A percentile compares a stretch with the other conserved stretches of the same genome.
Conservation (phyloP, 2,888 invertebrate genomes). For the Drosophila quinaria region DNA sequence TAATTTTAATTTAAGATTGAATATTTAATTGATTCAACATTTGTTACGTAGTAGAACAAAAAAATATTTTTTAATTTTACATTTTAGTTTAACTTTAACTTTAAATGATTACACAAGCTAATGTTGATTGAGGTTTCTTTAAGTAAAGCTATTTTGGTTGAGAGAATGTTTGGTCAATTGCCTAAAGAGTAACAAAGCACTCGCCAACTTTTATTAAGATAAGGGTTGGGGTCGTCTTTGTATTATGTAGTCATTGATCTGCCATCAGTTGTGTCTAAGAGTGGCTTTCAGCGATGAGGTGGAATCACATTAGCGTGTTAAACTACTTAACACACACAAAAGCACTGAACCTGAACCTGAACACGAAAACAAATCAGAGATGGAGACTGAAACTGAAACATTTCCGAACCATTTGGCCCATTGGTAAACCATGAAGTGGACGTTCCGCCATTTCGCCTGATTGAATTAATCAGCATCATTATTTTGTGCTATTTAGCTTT, state of each 20-base stretch:
- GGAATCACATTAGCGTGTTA: slow-evolving; percentile 73
- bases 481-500: slow-evolving; percentile 71
- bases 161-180: slow-evolving; percentile 13
- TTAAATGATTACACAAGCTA: too few species aligned
- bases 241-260: slow-evolving; percentile 47
- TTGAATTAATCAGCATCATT: slow-evolving; percentile 81
- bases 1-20: too few species aligned
- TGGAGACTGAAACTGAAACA: slow-evolving; percentile 8
- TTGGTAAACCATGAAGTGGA: slow-evolving; percentile 17
- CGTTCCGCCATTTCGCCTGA: slow-evolving; percentile 61
- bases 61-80: too few species aligned
- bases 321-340: slow-evolving; percentile 66
- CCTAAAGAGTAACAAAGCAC: neutral
- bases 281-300: slow-evolving; percentile 39
- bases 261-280: slow-evolving; percentile 30
- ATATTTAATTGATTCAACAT: too few species aligned
- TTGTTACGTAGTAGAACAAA: too few species aligned
- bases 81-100: neutral
- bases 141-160: neutral
- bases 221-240: neutral
- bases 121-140: neutral
- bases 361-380: neutral
- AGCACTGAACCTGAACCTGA: slow-evolving; percentile 11
- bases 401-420: slow-evolving; percentile 21
- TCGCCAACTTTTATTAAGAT: neutral